These are phyloP conservation scores for Carassius gibelio DNA, from an alignment of 2,113 vertebrate genomes.

Conservation along the genomic window DNA sequence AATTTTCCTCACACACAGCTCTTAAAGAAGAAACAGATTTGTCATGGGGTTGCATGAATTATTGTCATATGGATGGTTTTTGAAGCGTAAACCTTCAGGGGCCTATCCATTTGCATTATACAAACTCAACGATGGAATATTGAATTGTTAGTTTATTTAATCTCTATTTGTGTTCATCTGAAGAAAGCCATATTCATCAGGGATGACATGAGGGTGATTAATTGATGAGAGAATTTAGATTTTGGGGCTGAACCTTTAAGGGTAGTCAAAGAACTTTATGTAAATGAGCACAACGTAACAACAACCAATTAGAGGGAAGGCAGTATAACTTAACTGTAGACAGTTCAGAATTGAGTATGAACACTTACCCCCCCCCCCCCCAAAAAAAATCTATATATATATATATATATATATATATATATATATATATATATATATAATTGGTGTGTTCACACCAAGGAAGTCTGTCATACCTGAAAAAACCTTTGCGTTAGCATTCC, in stretches of 20 bases:
- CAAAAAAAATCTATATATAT: no score
- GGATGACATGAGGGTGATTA: not conserved
- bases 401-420: no score
- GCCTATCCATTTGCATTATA: no score
- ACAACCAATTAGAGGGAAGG: not conserved
- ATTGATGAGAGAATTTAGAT: not conserved
- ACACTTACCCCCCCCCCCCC: not conserved
- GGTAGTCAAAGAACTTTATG: not conserved
- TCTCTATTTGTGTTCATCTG: not conserved
- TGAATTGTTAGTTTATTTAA: no score
- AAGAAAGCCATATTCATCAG: not conserved
- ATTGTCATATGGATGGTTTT: no score
- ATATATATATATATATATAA: no score
- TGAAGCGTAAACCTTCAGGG: no score
- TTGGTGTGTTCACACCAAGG: not conserved
- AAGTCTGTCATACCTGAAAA: not conserved
- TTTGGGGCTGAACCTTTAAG: not conserved
- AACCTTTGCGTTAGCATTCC: not conserved
- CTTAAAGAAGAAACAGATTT: no score
- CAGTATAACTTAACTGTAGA: not conserved
- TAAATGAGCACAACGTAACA: not conserved
- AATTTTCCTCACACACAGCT: no score
- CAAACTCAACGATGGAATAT: no score
- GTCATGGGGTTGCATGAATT: no score
- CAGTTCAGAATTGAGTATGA: not conserved